phyloP scores from a whole-genome alignment of 1,140 invertebrate genomes.

The Drosophila lacertosa region DNA sequence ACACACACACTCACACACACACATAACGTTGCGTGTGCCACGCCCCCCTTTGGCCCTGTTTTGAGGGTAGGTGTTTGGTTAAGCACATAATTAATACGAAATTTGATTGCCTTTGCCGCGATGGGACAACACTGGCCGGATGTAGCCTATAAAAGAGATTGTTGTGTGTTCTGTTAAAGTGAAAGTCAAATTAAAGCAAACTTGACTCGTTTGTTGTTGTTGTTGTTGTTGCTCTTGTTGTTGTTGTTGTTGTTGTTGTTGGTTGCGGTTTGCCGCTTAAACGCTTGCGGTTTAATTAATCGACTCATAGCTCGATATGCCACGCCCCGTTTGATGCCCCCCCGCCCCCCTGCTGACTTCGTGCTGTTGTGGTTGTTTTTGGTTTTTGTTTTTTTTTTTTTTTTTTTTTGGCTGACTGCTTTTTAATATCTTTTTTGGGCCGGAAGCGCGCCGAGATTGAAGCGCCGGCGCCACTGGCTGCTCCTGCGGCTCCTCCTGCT shows the following conservation, averaged over 20 bases:
- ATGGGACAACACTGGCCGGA: constrained; percentile 53
- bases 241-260: constrained; percentile 44
- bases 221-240: constrained; percentile 30
- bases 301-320: constrained; percentile 56
- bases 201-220: constrained; percentile 55
- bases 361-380: constrained; percentile 34
- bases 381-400: too few species aligned
- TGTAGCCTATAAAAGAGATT: constrained; percentile 16
- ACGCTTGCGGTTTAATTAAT: constrained; percentile 80
- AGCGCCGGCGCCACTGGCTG: not conserved
- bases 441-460: not conserved
- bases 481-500: not conserved
- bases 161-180: constrained; percentile 29
- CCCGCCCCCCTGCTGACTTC: constrained; percentile 26
- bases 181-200: constrained; percentile 79
- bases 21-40: not conserved
- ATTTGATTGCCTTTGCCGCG: constrained; percentile 78
- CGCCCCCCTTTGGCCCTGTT: not conserved
- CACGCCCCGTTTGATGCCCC: too few species aligned
- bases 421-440: constrained; percentile 63
- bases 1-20: too few species aligned
- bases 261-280: constrained; percentile 72
- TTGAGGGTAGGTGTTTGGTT: constrained; percentile 69
- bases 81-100: constrained; percentile 82
- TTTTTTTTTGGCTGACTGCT: constrained; percentile 43